Conservation (phyloP, 2,797 vertebrate genomes). For the Premnoplex brunnescens region DNA sequence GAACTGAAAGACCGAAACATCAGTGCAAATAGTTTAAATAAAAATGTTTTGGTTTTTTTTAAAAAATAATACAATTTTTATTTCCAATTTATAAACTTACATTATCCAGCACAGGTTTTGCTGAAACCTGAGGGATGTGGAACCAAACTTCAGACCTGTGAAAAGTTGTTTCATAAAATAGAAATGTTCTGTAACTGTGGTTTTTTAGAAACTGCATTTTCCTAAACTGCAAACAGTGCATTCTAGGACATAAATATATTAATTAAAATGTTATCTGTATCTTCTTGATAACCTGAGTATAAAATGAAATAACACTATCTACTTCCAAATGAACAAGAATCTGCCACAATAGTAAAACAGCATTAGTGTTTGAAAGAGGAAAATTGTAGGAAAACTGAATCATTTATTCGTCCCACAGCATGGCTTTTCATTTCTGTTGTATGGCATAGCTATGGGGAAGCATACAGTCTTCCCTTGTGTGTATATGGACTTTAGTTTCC, state of each 20-base stretch:
- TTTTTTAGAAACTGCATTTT: background rate
- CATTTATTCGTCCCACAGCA: background rate
- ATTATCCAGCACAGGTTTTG: background rate
- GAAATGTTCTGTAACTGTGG: background rate
- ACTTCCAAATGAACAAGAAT: background rate
- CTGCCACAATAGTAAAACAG: background rate
- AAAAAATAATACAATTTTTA: background rate
- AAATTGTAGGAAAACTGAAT: background rate
- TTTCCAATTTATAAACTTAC: background rate
- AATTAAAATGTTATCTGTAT: background rate
- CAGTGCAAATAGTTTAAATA: background rate
- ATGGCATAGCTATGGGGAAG: background rate
- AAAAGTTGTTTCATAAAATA: background rate
- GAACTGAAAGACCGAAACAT: background rate
- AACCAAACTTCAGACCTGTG: background rate
- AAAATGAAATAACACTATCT: background rate
- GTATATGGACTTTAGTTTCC: background rate
- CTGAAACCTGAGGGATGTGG: background rate
- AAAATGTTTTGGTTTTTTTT: background rate
- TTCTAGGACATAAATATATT: background rate
- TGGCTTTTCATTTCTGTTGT: background rate
- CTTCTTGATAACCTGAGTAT: background rate
- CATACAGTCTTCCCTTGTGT: background rate
- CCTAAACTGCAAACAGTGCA: background rate
- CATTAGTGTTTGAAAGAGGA: background rate